Evolutionary conservation across 2,113 vertebrate genomes (phyloP).

Genomic region (Takifugu flavidus): DNA sequence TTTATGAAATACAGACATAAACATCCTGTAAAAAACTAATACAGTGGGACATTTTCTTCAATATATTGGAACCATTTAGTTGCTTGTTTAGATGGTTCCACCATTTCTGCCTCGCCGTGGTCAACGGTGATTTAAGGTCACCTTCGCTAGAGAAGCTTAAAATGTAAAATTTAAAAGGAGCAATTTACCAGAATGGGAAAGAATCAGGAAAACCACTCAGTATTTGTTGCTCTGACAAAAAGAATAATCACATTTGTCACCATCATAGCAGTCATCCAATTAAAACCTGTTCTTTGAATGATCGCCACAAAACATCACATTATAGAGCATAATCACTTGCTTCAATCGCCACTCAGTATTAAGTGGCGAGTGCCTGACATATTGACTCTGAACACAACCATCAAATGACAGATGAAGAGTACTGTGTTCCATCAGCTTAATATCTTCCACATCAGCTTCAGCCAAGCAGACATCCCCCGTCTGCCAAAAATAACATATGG

Average conservation of each 20-base stretch:
- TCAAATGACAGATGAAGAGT: slow-evolving; percentile 81
- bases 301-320: too few species aligned
- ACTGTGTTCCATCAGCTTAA: slow-evolving; percentile 88
- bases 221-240: neutral
- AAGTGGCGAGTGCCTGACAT: slow-evolving; percentile 79
- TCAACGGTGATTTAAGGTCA: too few species aligned
- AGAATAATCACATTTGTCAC: too few species aligned
- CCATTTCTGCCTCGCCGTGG: too few species aligned
- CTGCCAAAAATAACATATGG: slow-evolving; percentile 93
- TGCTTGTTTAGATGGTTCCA: too few species aligned
- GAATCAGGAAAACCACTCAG: neutral
- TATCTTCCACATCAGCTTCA: slow-evolving; percentile 78
- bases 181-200: neutral
- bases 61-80: too few species aligned
- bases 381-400: slow-evolving; percentile 73
- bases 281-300: too few species aligned
- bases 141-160: neutral
- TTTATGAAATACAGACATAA: too few species aligned
- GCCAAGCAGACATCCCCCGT: slow-evolving; percentile 84
- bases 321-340: too few species aligned
- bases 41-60: too few species aligned
- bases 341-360: slow-evolving; percentile 29
- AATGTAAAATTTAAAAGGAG: neutral
- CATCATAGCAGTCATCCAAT: too few species aligned
- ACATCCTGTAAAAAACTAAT: too few species aligned